These are phyloP conservation scores for Hirtodrosophila duncani DNA, from an alignment of 2,888 invertebrate species.

Conservation along the genomic window DNA sequence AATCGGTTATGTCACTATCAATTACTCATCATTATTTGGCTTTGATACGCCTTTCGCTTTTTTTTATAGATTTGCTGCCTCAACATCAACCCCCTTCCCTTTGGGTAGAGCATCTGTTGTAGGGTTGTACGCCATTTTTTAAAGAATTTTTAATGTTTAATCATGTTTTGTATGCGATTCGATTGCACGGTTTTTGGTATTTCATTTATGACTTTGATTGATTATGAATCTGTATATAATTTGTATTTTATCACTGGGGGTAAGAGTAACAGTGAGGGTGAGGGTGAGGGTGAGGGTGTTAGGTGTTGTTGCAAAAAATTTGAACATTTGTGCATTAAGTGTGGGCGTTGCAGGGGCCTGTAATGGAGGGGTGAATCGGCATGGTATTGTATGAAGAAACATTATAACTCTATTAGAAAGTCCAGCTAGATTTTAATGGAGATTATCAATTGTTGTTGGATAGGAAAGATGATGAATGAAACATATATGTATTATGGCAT, in stretches of 20 bases:
- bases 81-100: constrained; percentile 5
- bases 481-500: too few species aligned
- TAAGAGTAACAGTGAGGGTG: constrained; percentile 22
- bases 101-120: too few species aligned
- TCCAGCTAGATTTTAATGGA: too few species aligned
- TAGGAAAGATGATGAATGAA: too few species aligned
- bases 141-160: constrained; percentile 42
- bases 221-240: constrained; percentile 64
- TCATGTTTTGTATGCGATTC: constrained; percentile 44
- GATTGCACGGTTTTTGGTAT: constrained; percentile 27
- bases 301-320: constrained; percentile 42
- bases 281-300: constrained; percentile 6
- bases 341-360: constrained; percentile 47
- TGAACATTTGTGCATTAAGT: constrained; percentile 47
- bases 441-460: too few species aligned
- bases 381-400: too few species aligned
- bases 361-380: too few species aligned
- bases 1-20: constrained; percentile 66
- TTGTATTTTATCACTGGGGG: constrained; percentile 51
- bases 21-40: constrained; percentile 68
- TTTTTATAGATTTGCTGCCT: background rate
- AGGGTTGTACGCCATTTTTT: constrained; percentile 26
- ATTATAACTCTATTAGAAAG: too few species aligned
- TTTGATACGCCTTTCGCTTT: constrained; percentile 35
- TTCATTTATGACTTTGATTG: constrained; percentile 75